Evolutionary conservation across 2,797 vertebrate species (phyloP), one percentile per base, ranked within the genome.

Genomic region (Hoplostethus atlanticus): DNA sequence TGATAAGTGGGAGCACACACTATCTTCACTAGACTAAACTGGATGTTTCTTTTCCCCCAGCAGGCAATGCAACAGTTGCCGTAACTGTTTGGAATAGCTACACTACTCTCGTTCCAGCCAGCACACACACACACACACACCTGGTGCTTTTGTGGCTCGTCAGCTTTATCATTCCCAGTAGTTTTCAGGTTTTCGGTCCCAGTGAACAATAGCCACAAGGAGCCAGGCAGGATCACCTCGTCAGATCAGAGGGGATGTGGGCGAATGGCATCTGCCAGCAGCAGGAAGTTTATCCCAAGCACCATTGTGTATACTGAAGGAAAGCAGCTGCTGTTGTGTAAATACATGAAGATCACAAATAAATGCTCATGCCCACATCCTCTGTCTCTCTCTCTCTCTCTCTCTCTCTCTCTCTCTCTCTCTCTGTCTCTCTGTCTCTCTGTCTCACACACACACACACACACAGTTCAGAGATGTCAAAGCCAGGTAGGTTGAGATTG

Each of bases 21-120:
- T 87, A 79, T 89, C 80, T 71, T 52, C 56, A 28, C 50, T 79
- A 92, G 92, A 92, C 91, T 89, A 89, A 94, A 91, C 92, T 64
- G 34, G 4, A 58, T 42, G 73, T 71, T 73, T 60, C 67, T 79
- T 63, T 36, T 7, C 61, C 48, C 81, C 73, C 73, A 53, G 59
- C 64, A 74, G 61, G 60, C 77, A 38, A 55, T 54, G 71, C 63
- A 68, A 34, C 36, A 53, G 52, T 64, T 50, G 55, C 31, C 66
- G 17, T 42, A 48, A 70, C 64, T 5, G 2, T 77, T 82, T 61
- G 63, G 72, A 83, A 73, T 48, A 72, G 80, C 61, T 76, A 68
- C 48, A 51, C 72, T 47, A 61, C 68, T 52, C 65, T 76, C 52
- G 42, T 57, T 81, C 80, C 10, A 72, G 56, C 77, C 59, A 76